phyloP scores from a whole-genome alignment of 1,140 invertebrate species.

The Asobara japonica region DNA sequence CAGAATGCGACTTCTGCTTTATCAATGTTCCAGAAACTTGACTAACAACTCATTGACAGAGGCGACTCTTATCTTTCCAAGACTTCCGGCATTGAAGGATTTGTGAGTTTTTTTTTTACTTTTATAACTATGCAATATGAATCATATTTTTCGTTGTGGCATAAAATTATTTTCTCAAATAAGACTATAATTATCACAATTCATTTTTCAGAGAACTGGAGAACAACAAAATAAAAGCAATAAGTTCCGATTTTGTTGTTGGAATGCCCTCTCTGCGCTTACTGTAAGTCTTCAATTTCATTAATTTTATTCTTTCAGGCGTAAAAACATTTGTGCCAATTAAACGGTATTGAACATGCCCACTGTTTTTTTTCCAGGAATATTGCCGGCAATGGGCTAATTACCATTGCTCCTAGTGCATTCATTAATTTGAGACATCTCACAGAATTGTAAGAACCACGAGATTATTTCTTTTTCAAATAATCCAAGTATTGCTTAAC shows the following conservation, averaged over 20 bases:
- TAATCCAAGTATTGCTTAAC: background rate
- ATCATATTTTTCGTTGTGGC: conserved; percentile 18
- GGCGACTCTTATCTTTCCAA: conserved; percentile 60
- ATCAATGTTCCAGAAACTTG: conserved; percentile 54
- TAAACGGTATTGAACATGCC: too few relatives aligned
- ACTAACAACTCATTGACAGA: conserved; percentile 60
- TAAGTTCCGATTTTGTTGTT: conserved; percentile 61
- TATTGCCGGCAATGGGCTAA: conserved; percentile 63
- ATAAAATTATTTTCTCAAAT: conserved; percentile 25
- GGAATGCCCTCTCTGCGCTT: conserved; percentile 60
- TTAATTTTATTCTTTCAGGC: background rate
- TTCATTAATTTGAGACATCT: conserved; percentile 63
- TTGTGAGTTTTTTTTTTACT: conserved; percentile 63
- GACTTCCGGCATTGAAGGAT: conserved; percentile 62
- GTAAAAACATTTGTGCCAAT: background rate
- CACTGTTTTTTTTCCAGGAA: conserved; percentile 58
- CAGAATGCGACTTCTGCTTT: too few relatives aligned
- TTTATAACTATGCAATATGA: background rate
- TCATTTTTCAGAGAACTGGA: conserved; percentile 60
- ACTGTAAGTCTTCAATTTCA: conserved; percentile 58
- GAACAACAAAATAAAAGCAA: conserved; percentile 61
- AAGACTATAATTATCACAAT: conserved; percentile 15
- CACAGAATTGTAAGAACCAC: conserved; percentile 67
- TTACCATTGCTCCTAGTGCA: conserved; percentile 58
- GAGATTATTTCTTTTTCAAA: conserved; percentile 38